These are phyloP conservation scores for Limnephilus auricula DNA, from an alignment of 2,888 invertebrate species.

Conservation along the genomic window DNA sequence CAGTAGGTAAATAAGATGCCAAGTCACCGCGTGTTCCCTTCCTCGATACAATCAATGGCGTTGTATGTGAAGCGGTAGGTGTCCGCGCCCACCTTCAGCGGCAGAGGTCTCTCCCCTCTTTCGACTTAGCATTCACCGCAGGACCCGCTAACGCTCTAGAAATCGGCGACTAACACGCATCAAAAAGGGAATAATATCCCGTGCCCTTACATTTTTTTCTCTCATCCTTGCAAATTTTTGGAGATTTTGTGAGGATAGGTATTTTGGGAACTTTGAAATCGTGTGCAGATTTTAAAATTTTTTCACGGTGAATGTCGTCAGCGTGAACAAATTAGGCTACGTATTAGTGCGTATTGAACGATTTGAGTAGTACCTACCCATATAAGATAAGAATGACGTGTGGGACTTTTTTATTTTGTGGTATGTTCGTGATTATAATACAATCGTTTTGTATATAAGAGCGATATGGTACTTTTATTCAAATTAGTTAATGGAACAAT, in stretches of 20 bases:
- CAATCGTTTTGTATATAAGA: too few species aligned
- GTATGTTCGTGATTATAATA: too few species aligned
- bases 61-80: neutral
- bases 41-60: constrained; percentile 7
- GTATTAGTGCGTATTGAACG: neutral
- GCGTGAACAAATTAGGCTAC: neutral
- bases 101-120: neutral
- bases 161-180: constrained; percentile 54
- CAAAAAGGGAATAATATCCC: constrained; percentile 49
- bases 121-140: constrained; percentile 42
- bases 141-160: constrained; percentile 39
- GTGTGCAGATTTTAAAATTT: constrained; percentile 14
- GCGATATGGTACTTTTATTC: too few species aligned
- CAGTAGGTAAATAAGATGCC: neutral
- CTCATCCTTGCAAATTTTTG: constrained; percentile 40
- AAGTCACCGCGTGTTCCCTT: neutral
- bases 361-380: neutral
- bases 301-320: neutral
- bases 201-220: constrained; percentile 30
- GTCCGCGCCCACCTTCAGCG: neutral
- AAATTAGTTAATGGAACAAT: too few species aligned
- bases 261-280: constrained; percentile 28
- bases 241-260: constrained; percentile 35
- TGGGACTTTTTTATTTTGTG: too few species aligned
- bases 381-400: too few species aligned